Evolutionary conservation across 2,888 invertebrate species (phyloP).

Genomic region (Eupithecia insigniata): DNA sequence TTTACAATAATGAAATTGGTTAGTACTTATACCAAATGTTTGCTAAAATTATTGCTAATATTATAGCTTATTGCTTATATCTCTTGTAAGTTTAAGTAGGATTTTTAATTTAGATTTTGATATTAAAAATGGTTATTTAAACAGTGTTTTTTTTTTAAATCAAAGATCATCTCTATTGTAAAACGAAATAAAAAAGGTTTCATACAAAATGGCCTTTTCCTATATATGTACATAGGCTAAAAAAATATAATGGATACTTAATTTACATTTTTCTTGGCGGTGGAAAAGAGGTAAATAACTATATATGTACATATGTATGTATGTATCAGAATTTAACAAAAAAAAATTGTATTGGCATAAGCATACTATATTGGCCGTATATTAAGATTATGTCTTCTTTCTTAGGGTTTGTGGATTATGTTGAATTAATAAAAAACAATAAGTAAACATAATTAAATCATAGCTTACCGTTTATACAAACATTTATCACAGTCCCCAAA

Average conservation of each 20-base stretch:
- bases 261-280: not conserved
- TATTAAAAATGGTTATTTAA: not conserved
- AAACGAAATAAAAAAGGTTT: not conserved
- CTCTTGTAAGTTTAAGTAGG: too few species aligned
- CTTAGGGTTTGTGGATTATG: not conserved
- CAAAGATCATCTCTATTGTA: not conserved
- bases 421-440: not conserved
- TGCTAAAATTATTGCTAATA: too few species aligned
- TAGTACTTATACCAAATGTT: not conserved
- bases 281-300: not conserved
- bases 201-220: not conserved
- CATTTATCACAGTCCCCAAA: slow-evolving; percentile 13
- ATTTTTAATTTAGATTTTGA: not conserved
- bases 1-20: not conserved
- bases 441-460: not conserved
- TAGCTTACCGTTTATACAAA: slow-evolving; percentile 17
- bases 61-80: too few species aligned
- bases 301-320: not conserved
- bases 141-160: not conserved
- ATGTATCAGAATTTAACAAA: not conserved
- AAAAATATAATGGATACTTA: not conserved
- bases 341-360: not conserved
- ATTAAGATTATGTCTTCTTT: too few species aligned
- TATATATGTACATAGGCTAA: not conserved
- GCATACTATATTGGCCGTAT: too few species aligned